Evolutionary conservation across 1,140 invertebrate genomes (phyloP).

Genomic region (Heliconius eleuchia): DNA sequence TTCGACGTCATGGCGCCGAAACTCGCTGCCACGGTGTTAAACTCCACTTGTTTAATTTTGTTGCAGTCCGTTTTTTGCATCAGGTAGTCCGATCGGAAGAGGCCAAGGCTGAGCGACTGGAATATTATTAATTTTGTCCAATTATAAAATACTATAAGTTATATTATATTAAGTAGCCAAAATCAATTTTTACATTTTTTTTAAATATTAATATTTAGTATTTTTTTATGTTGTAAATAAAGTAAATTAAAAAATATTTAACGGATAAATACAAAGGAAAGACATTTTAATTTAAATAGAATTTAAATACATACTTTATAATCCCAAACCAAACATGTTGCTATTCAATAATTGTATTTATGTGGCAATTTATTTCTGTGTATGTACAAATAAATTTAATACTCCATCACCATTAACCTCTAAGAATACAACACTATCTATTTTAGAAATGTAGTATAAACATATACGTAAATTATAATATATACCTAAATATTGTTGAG

Average conservation of each 20-base stretch:
- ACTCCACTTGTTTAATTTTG: constrained; percentile 88
- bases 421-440: background rate
- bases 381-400: background rate
- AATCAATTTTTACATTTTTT: background rate
- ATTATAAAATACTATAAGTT: constrained; percentile 22
- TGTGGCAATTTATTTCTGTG: background rate
- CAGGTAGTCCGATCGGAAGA: constrained; percentile 90
- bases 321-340: background rate
- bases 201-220: background rate
- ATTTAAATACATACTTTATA: background rate
- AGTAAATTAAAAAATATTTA: background rate
- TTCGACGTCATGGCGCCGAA: constrained; percentile 85
- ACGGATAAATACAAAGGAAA: background rate
- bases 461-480: background rate
- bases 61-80: constrained; percentile 82
- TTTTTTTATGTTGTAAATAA: background rate
- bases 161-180: too few relatives aligned
- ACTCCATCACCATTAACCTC: background rate
- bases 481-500: background rate
- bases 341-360: background rate
- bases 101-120: constrained; percentile 82
- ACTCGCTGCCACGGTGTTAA: constrained; percentile 89
- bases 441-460: background rate
- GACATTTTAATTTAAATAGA: background rate
- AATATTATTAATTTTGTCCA: constrained; percentile 50